Percentiles rank a stretch among this genome's conserved stretches.
Evolutionary conservation across 2,888 invertebrate species (phyloP).

Genomic region (Prosapia bicincta): DNA sequence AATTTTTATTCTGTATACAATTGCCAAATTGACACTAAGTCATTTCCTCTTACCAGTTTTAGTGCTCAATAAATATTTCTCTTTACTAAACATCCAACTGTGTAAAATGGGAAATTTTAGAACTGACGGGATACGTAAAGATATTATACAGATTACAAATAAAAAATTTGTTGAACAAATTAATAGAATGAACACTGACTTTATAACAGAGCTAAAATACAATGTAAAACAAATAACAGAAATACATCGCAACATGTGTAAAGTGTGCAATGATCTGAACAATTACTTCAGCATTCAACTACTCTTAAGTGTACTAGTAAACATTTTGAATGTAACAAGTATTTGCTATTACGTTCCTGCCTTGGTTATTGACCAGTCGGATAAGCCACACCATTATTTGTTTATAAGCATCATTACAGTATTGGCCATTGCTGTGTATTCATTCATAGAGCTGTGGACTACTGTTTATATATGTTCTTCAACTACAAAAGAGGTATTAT

Average conservation of each 20-base stretch:
- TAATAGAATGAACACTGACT: not conserved
- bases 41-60: constrained; percentile 12
- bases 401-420: constrained; percentile 26
- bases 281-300: constrained; percentile 24
- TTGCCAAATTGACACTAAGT: constrained; percentile 16
- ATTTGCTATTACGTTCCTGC: constrained; percentile 27
- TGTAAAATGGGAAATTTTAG: constrained; percentile 5
- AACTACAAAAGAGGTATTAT: constrained; percentile 26
- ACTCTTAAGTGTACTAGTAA: constrained; percentile 15
- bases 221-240: constrained; percentile 10
- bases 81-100: constrained; percentile 13
- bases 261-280: constrained; percentile 19
- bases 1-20: constrained; percentile 24
- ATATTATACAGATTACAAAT: constrained; percentile 6
- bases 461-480: constrained; percentile 24
- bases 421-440: constrained; percentile 16
- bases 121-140: constrained; percentile 4
- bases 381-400: constrained; percentile 16
- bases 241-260: constrained; percentile 16
- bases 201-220: not conserved
- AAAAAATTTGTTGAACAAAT: not conserved
- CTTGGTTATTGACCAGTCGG: constrained; percentile 23
- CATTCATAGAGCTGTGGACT: constrained; percentile 20
- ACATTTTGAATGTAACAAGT: constrained; percentile 27
- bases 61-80: constrained; percentile 2